Percentiles rank a stretch among this genome's conserved stretches.
These are phyloP conservation scores for Megalops cyprinoides DNA, from an alignment of 2,797 vertebrate genomes.

Conservation along the genomic window DNA sequence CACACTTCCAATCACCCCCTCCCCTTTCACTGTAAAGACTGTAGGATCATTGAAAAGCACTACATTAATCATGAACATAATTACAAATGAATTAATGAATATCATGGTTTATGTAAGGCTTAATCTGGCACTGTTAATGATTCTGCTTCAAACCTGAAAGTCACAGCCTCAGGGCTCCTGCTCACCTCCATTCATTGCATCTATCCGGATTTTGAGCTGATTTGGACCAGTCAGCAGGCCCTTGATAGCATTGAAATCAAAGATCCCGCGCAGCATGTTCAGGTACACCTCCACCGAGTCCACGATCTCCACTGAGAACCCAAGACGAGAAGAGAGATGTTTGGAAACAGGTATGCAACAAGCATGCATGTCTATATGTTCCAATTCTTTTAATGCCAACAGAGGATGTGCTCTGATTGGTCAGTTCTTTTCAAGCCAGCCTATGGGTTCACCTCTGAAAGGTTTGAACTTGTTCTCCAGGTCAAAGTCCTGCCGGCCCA, in stretches of 20 bases:
- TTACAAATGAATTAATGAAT: too few species aligned
- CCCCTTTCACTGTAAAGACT: too few species aligned
- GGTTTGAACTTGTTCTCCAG: constrained; percentile 99
- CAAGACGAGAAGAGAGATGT: constrained; percentile 23
- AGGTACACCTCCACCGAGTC: constrained; percentile 97
- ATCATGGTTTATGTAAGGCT: too few species aligned
- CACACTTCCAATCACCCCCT: not conserved
- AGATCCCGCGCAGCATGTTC: constrained; percentile 88
- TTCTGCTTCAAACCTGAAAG: not conserved
- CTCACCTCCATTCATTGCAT: constrained; percentile 96
- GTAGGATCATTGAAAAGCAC: too few species aligned
- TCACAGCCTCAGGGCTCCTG: not conserved
- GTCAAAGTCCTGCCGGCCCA: constrained; percentile 97
- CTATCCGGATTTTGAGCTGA: constrained; percentile 93
- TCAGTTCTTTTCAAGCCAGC: too few species aligned
- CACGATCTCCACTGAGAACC: constrained; percentile 90
- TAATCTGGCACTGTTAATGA: too few species aligned
- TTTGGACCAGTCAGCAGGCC: constrained; percentile 88
- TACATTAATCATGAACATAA: too few species aligned
- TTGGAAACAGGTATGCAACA: not conserved
- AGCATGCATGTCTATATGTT: not conserved
- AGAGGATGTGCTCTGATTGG: not conserved
- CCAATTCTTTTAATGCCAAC: too few species aligned
- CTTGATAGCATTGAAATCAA: constrained; percentile 92
- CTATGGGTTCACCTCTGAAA: constrained; percentile 98